phyloP scores from a whole-genome alignment of 30 jellyfish, hydroid and myxozoan species.

The Aurelia aurita region DNA sequence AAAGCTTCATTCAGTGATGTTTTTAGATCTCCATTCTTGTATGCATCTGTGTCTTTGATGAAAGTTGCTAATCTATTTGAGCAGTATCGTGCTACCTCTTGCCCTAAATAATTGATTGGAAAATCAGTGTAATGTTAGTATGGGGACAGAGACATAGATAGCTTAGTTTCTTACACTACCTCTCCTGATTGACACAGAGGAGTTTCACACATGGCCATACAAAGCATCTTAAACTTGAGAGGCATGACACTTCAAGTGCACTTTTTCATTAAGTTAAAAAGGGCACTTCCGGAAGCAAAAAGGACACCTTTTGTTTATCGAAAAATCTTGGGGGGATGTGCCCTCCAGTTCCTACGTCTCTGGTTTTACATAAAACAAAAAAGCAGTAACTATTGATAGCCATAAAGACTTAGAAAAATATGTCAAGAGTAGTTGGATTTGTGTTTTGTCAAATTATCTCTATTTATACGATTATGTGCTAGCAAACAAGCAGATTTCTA shows the following conservation, averaged over 20 bases:
- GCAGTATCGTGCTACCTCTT: conserved; percentile 91
- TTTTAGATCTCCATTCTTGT: conserved; percentile 77
- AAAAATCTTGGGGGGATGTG: not conserved
- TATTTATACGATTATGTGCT: too few species aligned
- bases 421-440: too few species aligned
- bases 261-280: too few species aligned
- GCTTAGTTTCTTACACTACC: not conserved
- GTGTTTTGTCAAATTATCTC: too few species aligned
- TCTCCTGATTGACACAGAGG: not conserved
- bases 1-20: conserved; percentile 80
- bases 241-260: too few species aligned
- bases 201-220: too few species aligned
- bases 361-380: not conserved
- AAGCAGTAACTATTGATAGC: not conserved
- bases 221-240: too few species aligned
- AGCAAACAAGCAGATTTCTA: too few species aligned
- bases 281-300: too few species aligned
- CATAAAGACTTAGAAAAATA: not conserved
- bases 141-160: too few species aligned
- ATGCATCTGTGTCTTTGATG: conserved; percentile 63
- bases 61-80: conserved; percentile 62
- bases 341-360: not conserved
- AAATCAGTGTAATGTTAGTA: too few species aligned
- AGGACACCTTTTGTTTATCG: too few species aligned
- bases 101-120: conserved; percentile 60